Base-by-base conservation (phyloP, 1,140 invertebrate genomes). In the Philopotamus ludificatus region DNA sequence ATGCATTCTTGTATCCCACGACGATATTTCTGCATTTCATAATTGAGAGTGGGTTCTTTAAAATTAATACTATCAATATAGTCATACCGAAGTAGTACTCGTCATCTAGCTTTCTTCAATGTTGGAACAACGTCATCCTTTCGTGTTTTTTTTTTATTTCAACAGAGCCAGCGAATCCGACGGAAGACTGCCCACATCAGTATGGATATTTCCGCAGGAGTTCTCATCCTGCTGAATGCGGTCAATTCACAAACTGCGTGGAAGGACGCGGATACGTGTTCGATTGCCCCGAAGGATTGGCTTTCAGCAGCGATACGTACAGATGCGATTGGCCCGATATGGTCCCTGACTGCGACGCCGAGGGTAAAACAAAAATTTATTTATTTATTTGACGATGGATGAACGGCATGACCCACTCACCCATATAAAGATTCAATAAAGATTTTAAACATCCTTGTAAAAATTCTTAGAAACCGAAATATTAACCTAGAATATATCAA, bases 311-410 rank as follows among this genome's bases (percentile, higher is more conserved):
- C 4, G 84, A 87, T 47, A 86, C 78, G 1, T 90, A 91, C 70
- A 83, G 87, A 28, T 94, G 93, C 73, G 91, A 94, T 67, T 95
- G 92, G 92, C 91, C 91, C 0, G 92, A 93, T 78, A 83, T 89
- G 69, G 91, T 90, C 1, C 72, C 80, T 1, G 85, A 87, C 53
- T 93, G 90, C 71, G 87, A 92, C 73, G 86, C 87, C 49, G 89
- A 92, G 84, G 85, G 87, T 88, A 76, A 10, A 22, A 39, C 21
- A 41, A 12, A 58, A 7, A 9, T 4, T 58, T 44, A 42, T 44
- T n/a, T n/a, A n/a, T n/a, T n/a, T n/a, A n/a, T n/a, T n/a, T n/a
- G n/a, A n/a, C n/a, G n/a, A n/a, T n/a, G n/a, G n/a, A n/a, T n/a
- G n/a, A n/a, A n/a, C n/a, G n/a, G n/a, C n/a, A n/a, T n/a, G n/a